phyloP scores from a whole-genome alignment of 2,113 vertebrate genomes.

The Chloropsis hardwickii region DNA sequence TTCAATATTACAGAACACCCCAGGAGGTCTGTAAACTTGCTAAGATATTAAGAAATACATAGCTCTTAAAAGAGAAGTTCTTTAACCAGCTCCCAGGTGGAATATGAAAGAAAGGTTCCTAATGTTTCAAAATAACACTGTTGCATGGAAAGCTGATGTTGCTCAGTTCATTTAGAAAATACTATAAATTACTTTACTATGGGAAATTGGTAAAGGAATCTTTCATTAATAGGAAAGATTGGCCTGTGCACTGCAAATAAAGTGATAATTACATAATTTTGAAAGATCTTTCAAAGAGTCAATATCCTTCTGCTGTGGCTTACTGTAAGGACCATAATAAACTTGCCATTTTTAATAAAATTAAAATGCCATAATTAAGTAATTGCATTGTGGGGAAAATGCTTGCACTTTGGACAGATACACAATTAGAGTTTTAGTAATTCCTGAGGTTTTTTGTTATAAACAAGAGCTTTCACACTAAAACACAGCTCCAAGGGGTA shows the following conservation, averaged over 20 bases:
- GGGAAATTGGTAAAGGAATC: constrained; percentile 63
- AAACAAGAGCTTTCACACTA: neutral
- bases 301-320: constrained; percentile 40
- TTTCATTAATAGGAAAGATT: constrained; percentile 69
- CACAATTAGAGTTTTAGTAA: neutral
- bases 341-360: constrained; percentile 31
- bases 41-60: constrained; percentile 68
- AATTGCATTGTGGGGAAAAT: neutral
- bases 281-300: constrained; percentile 54
- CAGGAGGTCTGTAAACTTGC: constrained; percentile 54
- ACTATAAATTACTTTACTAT: constrained; percentile 59
- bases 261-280: constrained; percentile 60
- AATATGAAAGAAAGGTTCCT: constrained; percentile 32
- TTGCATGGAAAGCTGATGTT: constrained; percentile 42
- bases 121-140: constrained; percentile 41
- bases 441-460: neutral
- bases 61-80: constrained; percentile 59
- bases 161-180: constrained; percentile 63
- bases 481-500: neutral
- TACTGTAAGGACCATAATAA: constrained; percentile 21
- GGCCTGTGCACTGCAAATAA: constrained; percentile 51
- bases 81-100: constrained; percentile 56
- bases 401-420: neutral
- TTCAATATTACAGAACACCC: neutral
- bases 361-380: neutral